phyloP scores from a whole-genome alignment of 2,113 vertebrate genomes.

The Numida meleagris region DNA sequence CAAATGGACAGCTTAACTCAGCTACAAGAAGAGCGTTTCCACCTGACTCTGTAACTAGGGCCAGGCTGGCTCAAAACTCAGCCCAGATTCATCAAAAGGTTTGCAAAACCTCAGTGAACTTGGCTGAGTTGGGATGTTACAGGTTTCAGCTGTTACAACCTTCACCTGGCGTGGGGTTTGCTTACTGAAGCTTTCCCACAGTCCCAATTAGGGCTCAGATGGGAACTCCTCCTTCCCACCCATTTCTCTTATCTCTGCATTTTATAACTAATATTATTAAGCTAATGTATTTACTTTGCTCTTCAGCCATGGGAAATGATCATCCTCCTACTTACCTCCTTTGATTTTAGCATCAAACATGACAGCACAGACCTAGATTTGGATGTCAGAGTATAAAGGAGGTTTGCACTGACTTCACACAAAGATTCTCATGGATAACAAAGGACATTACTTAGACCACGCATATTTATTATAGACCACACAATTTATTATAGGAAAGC shows the following conservation, averaged over 20 bases:
- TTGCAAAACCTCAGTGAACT: neutral
- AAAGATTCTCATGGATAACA: conserved; percentile 18
- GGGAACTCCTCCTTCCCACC: conserved; percentile 56
- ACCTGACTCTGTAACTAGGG: conserved; percentile 22
- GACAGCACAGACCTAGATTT: neutral
- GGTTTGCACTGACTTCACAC: neutral
- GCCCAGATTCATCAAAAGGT: conserved; percentile 22
- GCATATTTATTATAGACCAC: too few species aligned
- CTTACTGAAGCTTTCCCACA: conserved; percentile 56
- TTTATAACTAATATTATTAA: conserved; percentile 53
- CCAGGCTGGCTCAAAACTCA: neutral
- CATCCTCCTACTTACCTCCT: conserved; percentile 1
- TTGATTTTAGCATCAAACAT: conserved; percentile 4
- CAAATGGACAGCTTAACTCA: neutral
- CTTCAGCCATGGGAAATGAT: conserved; percentile 53
- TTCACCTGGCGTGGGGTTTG: conserved; percentile 16
- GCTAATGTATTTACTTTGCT: conserved; percentile 39
- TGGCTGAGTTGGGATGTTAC: neutral
- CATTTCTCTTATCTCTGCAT: conserved; percentile 48
- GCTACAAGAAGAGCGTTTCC: conserved; percentile 21
- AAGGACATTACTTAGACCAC: neutral
- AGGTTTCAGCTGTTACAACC: conserved; percentile 5
- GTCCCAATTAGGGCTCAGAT: conserved; percentile 24
- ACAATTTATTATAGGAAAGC: neutral
- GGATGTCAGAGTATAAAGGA: neutral